Conservation (phyloP, 2,888 invertebrate genomes). For the Andrena camellia region DNA sequence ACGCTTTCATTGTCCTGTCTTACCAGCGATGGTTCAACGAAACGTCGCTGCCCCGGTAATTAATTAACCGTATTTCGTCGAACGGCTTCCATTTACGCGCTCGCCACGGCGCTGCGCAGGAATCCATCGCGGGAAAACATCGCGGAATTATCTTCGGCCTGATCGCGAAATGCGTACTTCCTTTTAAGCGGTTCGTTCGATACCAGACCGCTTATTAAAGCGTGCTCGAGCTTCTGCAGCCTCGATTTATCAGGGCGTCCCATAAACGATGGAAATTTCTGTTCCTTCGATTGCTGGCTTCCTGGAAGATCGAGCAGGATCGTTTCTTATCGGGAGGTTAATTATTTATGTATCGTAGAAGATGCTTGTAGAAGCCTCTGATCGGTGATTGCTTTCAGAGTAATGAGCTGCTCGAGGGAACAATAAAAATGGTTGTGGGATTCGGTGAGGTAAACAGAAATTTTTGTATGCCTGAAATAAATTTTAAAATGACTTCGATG, state of each 20-base stretch:
- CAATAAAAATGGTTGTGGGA: neutral
- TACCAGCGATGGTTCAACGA: neutral
- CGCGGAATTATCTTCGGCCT: constrained; percentile 28
- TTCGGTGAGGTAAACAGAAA: no score
- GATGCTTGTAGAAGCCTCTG: neutral
- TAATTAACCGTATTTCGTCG: constrained; percentile 50
- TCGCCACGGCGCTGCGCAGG: neutral
- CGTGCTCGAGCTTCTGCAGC: neutral
- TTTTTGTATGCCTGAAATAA: no score
- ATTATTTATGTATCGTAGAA: neutral
- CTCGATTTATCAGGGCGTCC: constrained; percentile 20
- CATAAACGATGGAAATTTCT: neutral
- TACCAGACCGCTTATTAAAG: constrained; percentile 17
- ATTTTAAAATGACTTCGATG: no score
- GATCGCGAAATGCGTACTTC: constrained; percentile 28
- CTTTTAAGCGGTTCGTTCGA: constrained; percentile 27
- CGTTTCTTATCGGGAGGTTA: neutral
- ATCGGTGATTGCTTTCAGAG: no score
- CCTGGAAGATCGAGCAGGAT: neutral
- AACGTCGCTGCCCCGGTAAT: constrained; percentile 30
- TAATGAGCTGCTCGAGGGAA: neutral
- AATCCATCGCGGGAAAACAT: constrained; percentile 5
- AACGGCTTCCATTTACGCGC: constrained; percentile 33
- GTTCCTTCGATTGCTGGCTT: neutral
- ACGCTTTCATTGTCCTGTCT: constrained; percentile 52